Evolutionary conservation across 2,797 vertebrate species (phyloP), one percentile per base, ranked within the genome.

Genomic region (Arnoldichthys spilopterus): DNA sequence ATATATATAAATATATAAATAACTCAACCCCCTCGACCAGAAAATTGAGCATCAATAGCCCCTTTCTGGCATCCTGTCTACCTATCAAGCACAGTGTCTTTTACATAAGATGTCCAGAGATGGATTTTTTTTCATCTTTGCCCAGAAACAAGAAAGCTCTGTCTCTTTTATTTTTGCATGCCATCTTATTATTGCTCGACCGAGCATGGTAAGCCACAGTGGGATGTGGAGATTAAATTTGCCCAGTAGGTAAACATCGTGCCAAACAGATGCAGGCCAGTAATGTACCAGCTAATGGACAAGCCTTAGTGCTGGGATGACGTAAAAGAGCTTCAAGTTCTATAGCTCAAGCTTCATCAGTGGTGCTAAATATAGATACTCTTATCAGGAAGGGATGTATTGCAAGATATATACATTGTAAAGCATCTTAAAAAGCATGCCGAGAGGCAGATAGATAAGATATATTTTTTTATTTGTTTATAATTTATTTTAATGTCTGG

Each of bases 31-130:
- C 67, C 82, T 90, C 88, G 66, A 90, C 87, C 90, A 80, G 85
- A 84, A 92, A 92, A 92, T 92, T 85, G 89, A 86, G 87, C 89
- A 85, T 91, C 89, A 91, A 93, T 91, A 91, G 89, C 90, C 77
- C 84, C 37, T 66, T 40, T 40, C 54, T 77, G 74, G 69, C 70
- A 68, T 70, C 34, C 51, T 22, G 69, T 67, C 78, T 77, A 81
- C 74, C 79, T 75, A 83, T 68, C 32, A 72, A 24, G 45, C 24
- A 24, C 34, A 64, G 72, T 24, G 51, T 49, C 47, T 76, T 74
- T 80, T 79, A 80, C 12, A 24, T 83, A 84, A 82, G 47, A 32
- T 54, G 51, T 80, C 22, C 34, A 3, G 1, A 30, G 77, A 53
- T 58, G 20, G 2, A 20, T 6, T 20, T 24, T 45, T 22, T 28